Percentiles rank a stretch among this genome's conserved stretches.
Conservation (phyloP, 2,113 vertebrate genomes). For the Empidonax traillii region DNA sequence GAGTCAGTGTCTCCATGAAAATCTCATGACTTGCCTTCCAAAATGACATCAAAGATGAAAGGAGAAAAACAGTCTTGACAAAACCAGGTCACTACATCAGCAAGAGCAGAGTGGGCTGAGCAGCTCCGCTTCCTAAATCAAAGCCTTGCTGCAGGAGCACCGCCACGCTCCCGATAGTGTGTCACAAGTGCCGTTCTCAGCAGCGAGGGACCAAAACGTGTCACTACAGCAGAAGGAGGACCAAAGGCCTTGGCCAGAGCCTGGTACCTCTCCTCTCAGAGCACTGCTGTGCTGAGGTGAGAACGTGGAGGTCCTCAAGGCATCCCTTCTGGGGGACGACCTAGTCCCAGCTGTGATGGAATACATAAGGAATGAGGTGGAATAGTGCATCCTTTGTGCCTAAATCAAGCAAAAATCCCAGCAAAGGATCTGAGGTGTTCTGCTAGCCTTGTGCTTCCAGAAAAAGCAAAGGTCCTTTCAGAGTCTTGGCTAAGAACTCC, state of each 20-base stretch:
- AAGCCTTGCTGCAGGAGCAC: not conserved
- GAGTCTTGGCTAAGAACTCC: not conserved
- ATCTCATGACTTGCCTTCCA: slow-evolving; percentile 50
- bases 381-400: not conserved
- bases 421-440: not conserved
- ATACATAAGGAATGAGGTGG: not conserved
- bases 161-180: not conserved
- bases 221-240: not conserved
- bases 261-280: not conserved
- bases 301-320: not conserved
- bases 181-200: not conserved
- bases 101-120: slow-evolving; percentile 36
- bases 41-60: slow-evolving; percentile 47
- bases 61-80: slow-evolving; percentile 56
- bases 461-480: not conserved
- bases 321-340: not conserved
- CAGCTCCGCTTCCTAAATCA: slow-evolving; percentile 14
- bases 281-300: not conserved
- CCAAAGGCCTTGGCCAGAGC: not conserved
- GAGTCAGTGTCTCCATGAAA: slow-evolving; percentile 38
- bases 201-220: not conserved
- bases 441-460: not conserved
- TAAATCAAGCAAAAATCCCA: not conserved
- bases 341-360: not conserved
- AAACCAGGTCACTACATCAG: slow-evolving; percentile 55